phyloP scores from a whole-genome alignment of 2,113 vertebrate species.

The Cervus canadensis region DNA sequence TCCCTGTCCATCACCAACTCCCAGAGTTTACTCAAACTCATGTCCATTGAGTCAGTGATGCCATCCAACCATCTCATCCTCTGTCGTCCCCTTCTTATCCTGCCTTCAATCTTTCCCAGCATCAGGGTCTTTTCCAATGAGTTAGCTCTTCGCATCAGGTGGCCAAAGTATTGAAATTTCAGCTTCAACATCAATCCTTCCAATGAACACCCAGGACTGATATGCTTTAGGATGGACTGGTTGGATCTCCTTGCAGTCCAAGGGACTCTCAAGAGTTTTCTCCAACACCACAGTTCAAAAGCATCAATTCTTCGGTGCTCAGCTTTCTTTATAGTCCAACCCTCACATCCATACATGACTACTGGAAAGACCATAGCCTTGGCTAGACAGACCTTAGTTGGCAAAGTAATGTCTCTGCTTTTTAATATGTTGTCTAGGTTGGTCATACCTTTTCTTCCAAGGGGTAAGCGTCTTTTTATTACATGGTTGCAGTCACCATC shows the following conservation, averaged over 20 bases:
- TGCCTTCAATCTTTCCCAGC: neutral
- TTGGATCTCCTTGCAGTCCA: neutral
- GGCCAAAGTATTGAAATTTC: neutral
- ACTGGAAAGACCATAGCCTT: neutral
- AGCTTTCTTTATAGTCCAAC: neutral
- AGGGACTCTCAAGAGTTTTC: neutral
- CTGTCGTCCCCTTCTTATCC: neutral
- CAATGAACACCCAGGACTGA: neutral
- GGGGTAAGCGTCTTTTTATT: neutral
- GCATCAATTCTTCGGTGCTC: neutral
- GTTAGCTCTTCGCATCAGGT: neutral
- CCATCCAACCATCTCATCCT: neutral
- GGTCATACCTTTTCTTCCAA: neutral
- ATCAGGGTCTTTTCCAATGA: neutral
- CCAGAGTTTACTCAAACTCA: neutral
- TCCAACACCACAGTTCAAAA: neutral
- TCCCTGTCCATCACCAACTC: neutral
- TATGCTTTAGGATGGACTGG: neutral
- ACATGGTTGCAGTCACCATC: neutral
- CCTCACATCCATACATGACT: neutral
- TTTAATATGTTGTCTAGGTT: neutral
- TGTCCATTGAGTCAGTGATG: neutral
- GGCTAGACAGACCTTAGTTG: neutral
- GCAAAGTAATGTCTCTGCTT: neutral
- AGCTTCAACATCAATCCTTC: neutral